These are phyloP conservation scores for Calosoma granatense DNA, from an alignment of 1,140 invertebrate species.

Conservation along the genomic window DNA sequence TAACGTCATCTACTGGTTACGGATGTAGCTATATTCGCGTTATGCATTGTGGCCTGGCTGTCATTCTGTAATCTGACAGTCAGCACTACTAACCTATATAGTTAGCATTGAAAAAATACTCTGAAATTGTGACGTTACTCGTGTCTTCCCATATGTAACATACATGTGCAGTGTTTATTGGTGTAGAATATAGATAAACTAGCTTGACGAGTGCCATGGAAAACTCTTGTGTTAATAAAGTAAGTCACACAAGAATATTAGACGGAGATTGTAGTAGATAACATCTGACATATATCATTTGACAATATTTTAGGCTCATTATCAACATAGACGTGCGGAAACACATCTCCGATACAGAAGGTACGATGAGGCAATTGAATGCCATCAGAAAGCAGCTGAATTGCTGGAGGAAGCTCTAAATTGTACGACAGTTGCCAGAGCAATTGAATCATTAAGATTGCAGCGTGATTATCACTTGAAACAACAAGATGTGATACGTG, in stretches of 20 bases:
- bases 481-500: conserved; percentile 42
- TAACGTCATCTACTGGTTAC: neutral
- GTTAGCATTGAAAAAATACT: neutral
- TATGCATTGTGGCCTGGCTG: neutral
- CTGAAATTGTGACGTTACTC: neutral
- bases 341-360: conserved; percentile 43
- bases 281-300: neutral
- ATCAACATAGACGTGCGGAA: conserved; percentile 50
- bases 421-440: conserved; percentile 38
- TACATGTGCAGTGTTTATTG: too few relatives aligned
- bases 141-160: too few relatives aligned
- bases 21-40: neutral
- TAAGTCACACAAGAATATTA: conserved; percentile 9
- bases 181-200: too few relatives aligned
- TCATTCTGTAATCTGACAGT: too few relatives aligned
- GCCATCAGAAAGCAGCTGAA: conserved; percentile 48
- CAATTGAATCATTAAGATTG: conserved; percentile 47
- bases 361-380: conserved; percentile 51
- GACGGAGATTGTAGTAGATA: too few relatives aligned
- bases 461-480: conserved; percentile 51
- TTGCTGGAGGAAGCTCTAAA: conserved; percentile 44
- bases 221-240: conserved; percentile 19
- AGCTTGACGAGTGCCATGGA: conserved; percentile 21
- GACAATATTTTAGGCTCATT: conserved; percentile 44
- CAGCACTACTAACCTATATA: too few relatives aligned